phyloP scores from a whole-genome alignment of 2,888 invertebrate genomes.

The Xylota sylvarum region DNA sequence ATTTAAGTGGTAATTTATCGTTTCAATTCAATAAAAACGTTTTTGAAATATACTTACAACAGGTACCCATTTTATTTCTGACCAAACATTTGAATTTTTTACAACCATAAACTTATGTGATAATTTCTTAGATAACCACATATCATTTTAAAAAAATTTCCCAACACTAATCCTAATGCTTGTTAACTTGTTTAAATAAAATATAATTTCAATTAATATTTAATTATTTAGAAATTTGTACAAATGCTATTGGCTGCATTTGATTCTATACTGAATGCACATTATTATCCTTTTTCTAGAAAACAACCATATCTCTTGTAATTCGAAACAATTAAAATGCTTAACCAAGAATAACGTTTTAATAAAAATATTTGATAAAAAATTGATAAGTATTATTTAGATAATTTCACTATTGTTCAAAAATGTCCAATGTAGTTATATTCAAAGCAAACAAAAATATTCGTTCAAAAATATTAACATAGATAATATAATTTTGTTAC shows the following conservation, averaged over 20 bases:
- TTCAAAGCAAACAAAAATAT: not conserved
- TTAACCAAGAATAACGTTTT: constrained; percentile 19
- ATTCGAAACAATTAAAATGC: constrained; percentile 34
- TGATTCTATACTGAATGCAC: constrained; percentile 3
- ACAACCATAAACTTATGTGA: no score
- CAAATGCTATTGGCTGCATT: constrained; percentile 12
- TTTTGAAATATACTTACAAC: no score
- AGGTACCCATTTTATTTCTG: no score
- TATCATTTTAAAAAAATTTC: no score
- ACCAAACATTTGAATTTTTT: no score
- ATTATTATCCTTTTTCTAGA: constrained; percentile 23
- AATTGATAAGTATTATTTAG: constrained; percentile 19
- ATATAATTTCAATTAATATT: not conserved
- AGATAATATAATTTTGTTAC: constrained; percentile 46
- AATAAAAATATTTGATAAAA: constrained; percentile 5
- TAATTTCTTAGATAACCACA: no score
- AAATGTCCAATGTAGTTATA: constrained; percentile 42
- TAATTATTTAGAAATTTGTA: not conserved
- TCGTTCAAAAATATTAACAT: constrained; percentile 20
- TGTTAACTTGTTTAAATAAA: no score
- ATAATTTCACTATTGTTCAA: constrained; percentile 24
- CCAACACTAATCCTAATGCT: no score
- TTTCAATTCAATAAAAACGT: no score
- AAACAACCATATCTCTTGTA: constrained; percentile 45
- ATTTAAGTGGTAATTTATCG: no score